These are phyloP conservation scores for Epirrhoe alternata DNA, from an alignment of 2,888 invertebrate species.

Conservation along the genomic window DNA sequence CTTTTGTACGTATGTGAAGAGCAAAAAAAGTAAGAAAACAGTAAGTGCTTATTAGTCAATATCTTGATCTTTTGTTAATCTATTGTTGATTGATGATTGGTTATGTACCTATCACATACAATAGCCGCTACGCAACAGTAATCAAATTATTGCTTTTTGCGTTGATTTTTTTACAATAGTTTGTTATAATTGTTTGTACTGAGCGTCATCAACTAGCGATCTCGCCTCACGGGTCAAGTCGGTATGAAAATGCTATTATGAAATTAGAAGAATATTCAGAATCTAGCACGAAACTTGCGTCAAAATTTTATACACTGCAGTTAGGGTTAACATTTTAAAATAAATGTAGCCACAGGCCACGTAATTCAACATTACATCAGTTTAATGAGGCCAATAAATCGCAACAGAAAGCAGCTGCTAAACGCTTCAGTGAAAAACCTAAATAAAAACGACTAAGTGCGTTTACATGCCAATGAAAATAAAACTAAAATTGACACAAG, in stretches of 20 bases:
- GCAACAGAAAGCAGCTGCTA: slow-evolving; percentile 36
- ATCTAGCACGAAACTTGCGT: not conserved
- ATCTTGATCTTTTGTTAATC: slow-evolving; percentile 9
- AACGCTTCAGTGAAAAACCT: slow-evolving; percentile 24
- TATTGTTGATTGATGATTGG: slow-evolving; percentile 13
- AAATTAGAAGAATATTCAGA: not conserved
- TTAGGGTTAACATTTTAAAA: slow-evolving; percentile 2
- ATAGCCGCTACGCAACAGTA: not conserved
- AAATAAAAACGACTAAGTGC: slow-evolving; percentile 35
- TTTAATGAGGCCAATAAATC: slow-evolving; percentile 39
- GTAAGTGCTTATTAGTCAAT: slow-evolving; percentile 13
- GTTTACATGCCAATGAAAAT: slow-evolving; percentile 35
- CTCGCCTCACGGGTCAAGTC: not conserved
- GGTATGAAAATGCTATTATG: not conserved
- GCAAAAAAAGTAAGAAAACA: slow-evolving; percentile 11
- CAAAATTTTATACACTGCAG: not conserved
- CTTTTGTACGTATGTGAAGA: slow-evolving; percentile 3
- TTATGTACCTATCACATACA: slow-evolving; percentile 6
- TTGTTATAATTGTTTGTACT: not conserved
- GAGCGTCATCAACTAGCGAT: not conserved
- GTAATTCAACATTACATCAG: slow-evolving; percentile 34
- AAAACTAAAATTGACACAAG: slow-evolving; percentile 27
- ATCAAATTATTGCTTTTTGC: not conserved
- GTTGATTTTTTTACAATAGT: not conserved
- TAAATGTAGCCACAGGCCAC: slow-evolving; percentile 8